Percentiles rank a stretch among this genome's conserved stretches.
phyloP scores from a whole-genome alignment of 2,113 vertebrate genomes.

The Thunnus thynnus region DNA sequence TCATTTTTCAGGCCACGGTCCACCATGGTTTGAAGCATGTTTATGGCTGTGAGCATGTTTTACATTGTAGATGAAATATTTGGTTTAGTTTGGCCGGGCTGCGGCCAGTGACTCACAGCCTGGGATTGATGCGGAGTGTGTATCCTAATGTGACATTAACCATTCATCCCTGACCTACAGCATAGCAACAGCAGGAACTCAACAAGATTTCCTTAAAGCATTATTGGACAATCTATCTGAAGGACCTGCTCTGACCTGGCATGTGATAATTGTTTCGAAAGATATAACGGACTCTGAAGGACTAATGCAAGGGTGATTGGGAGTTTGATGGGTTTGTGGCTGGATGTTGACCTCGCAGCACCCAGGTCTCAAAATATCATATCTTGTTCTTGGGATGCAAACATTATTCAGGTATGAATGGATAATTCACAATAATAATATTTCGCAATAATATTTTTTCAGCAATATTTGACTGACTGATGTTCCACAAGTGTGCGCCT shows the following conservation, averaged over 20 bases:
- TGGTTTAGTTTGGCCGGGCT: slow-evolving; percentile 80
- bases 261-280: slow-evolving; percentile 40
- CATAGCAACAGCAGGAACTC: slow-evolving; percentile 74
- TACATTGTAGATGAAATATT: slow-evolving; percentile 86
- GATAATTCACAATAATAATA: too few relatives aligned
- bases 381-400: background rate
- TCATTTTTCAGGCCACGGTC: slow-evolving; percentile 80
- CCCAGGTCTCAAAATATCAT: slow-evolving; percentile 1
- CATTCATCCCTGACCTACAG: slow-evolving; percentile 75
- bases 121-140: slow-evolving; percentile 72
- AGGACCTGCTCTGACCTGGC: slow-evolving; percentile 9
- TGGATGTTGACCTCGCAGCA: background rate
- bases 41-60: slow-evolving; percentile 84
- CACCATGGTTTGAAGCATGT: slow-evolving; percentile 77
- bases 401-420: too few relatives aligned
- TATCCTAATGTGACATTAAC: slow-evolving; percentile 74
- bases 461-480: too few relatives aligned
- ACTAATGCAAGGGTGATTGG: background rate
- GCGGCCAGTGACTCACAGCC: slow-evolving; percentile 63
- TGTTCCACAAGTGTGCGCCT: too few relatives aligned
- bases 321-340: background rate
- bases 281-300: background rate
- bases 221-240: slow-evolving; percentile 52
- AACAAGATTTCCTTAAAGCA: slow-evolving; percentile 59
- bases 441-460: too few relatives aligned